Evolutionary conservation across 2,113 vertebrate genomes (phyloP), one percentile per base, ranked within the genome.

Genomic region (Addax nasomaculatus): DNA sequence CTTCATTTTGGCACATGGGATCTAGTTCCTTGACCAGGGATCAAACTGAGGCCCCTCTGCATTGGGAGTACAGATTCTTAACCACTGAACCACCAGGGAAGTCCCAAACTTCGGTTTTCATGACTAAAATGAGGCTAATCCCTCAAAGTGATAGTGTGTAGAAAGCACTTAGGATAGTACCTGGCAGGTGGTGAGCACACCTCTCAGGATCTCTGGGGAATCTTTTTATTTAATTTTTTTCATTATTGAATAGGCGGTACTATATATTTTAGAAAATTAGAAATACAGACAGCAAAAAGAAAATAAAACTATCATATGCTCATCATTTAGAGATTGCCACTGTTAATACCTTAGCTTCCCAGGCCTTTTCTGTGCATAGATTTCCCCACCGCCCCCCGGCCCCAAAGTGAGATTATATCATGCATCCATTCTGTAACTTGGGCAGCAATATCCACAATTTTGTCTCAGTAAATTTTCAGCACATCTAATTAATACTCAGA

Each of bases 391-490:
- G 39, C 15, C 9, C 13, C 2, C 43, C 7, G 1, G 67, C 7
- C 15, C 64, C 23, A 2, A 14, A 47, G 29, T 21, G 76, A 84
- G 64, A 87, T 81, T 27, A 79, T 16, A 23, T 10, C 49, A 16
- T 47, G 43, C 29, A 30, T 81, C 29, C 43, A 39, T 23, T 93
- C 79, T 55, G 33, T 60, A 27, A 60, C 19, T n/a, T 93, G 12
- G 91, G 62, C 27, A 90, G 45, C n/a, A 76, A 21, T 36, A 13
- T n/a, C 62, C 5, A 36, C 29, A 29, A 43, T 88, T 85, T 85
- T 89, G 57, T 86, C 89, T 89, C 23, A 67, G 57, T 86, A 85
- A 43, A 85, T 53, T 96, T 97, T 90, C 36, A 93, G 70, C 49
- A n/a, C 17, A 73, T 67, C 36, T 92, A 70, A 92, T 83, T 92